Evolutionary conservation across 2,797 vertebrate species (phyloP).

Genomic region (Spheniscus humboldti): DNA sequence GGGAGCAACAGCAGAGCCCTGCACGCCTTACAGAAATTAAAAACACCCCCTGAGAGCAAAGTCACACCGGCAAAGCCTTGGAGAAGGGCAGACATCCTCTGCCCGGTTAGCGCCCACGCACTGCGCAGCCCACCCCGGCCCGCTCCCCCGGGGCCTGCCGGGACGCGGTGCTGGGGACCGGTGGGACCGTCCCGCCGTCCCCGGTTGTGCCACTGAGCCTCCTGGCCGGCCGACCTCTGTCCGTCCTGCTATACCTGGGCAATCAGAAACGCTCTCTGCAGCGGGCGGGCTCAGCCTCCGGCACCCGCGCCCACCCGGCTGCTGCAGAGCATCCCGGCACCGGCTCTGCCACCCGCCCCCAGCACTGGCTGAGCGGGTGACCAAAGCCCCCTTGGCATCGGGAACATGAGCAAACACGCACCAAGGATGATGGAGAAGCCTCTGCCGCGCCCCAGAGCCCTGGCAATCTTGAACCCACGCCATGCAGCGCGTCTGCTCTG

Average conservation of each 20-base stretch:
- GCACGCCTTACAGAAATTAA: rapidly evolving
- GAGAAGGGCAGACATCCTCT: not conserved
- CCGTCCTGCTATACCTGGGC: rapidly evolving
- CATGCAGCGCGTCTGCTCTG: not conserved
- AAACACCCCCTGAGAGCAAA: not conserved
- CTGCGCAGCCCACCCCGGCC: rapidly evolving
- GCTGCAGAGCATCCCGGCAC: not conserved
- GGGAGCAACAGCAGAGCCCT: not conserved
- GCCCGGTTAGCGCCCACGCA: rapidly evolving
- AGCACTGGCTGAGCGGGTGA: not conserved
- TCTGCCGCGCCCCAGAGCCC: rapidly evolving
- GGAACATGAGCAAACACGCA: rapidly evolving
- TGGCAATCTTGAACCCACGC: not conserved
- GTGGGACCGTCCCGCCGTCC: not conserved
- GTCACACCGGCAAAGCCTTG: rapidly evolving
- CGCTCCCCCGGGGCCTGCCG: not conserved
- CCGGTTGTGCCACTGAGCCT: not conserved
- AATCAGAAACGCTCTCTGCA: too few relatives aligned
- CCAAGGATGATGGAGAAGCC: rapidly evolving
- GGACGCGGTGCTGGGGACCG: too few relatives aligned
- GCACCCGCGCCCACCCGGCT: rapidly evolving
- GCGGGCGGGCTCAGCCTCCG: not conserved
- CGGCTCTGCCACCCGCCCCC: not conserved
- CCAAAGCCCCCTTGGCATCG: not conserved
- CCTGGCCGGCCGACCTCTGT: rapidly evolving